Percentiles rank a stretch among this genome's conserved stretches.
These are phyloP conservation scores for Epizoanthus ramosus DNA, from an alignment of 92 coral and sea anemone species.

Conservation along the genomic window DNA sequence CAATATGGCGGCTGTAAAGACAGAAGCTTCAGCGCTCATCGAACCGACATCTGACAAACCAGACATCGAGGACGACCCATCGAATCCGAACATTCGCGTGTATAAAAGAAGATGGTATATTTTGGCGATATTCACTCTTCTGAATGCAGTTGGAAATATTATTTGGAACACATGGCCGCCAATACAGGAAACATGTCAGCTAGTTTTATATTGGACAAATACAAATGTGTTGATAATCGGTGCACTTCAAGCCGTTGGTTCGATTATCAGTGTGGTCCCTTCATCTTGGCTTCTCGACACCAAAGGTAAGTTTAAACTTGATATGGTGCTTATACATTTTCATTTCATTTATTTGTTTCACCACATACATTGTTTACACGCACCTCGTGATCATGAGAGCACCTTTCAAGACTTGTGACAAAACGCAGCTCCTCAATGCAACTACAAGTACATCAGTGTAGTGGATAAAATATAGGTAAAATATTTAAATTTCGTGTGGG, in stretches of 20 bases:
- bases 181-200: slow-evolving; percentile 91
- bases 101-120: slow-evolving; percentile 91
- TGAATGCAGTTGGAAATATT: slow-evolving; percentile 78
- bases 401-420: too few relatives aligned
- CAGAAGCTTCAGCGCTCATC: slow-evolving; percentile 34
- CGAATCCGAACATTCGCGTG: slow-evolving; percentile 49
- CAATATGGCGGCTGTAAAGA: background rate
- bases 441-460: too few relatives aligned
- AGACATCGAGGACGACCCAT: background rate
- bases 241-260: slow-evolving; percentile 89
- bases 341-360: too few relatives aligned
- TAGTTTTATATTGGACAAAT: slow-evolving; percentile 86
- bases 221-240: slow-evolving; percentile 87
- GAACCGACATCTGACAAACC: slow-evolving; percentile 11
- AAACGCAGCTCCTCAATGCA: too few relatives aligned
- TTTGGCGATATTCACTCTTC: slow-evolving; percentile 68
- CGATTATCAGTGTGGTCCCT: slow-evolving; percentile 85
- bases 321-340: too few relatives aligned
- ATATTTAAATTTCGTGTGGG: too few relatives aligned
- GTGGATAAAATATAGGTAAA: too few relatives aligned
- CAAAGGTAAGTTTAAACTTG: slow-evolving; percentile 67
- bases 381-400: too few relatives aligned
- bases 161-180: slow-evolving; percentile 99
- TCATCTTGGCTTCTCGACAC: slow-evolving; percentile 95
- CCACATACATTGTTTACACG: too few relatives aligned